Evolutionary conservation across 2,888 invertebrate species (phyloP), one percentile per base, ranked within the genome.

Genomic region (Portevinia maculata): DNA sequence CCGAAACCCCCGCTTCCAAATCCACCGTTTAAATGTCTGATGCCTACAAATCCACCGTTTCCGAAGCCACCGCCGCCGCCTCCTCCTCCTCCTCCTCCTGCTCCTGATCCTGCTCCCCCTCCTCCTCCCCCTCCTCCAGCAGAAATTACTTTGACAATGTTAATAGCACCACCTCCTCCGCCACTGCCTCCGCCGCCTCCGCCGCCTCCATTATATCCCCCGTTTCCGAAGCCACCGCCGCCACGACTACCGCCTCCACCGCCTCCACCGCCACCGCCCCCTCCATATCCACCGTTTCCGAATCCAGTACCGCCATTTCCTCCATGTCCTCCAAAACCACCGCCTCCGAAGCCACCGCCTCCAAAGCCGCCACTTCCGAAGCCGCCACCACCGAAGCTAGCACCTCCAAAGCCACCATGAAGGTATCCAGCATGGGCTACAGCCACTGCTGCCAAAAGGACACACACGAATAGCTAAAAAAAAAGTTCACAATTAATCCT

Each of bases 361-460:
- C 44, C 44, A 11, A 17, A 17, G 1, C 44, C 44, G 7, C 76
- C 69, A 0, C 62, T 55, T 4, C 53, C 39, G 2, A 19, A 44
- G 50, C 48, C 44, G 0, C 57, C 71, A 6, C 64, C 53, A 24
- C 76, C 69, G 19, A 55, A 53, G 1, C 57, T 52, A 6, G 15
- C 60, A n/a, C 60, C 46, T 11, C 39, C 37, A 13, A n/a, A 13
- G 1, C 32, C 30, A 13, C 44, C 34, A 1, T 60, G 53, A 59
- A 79, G 44, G 50, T 64, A 79, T 1, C 62, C 30, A 37, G 41
- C 79, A 13, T 79, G 74, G n/a, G 75, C 64, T n/a, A 79, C 50
- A 32, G 79, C 79, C 34, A 74, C n/a, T 6, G 21, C 37, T 30
- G 79, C 79, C 74, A 79, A 41, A 13, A 75, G 50, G 30, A 74